Conservation (phyloP, 1,140 invertebrate species). For the Drusus annulatus region DNA sequence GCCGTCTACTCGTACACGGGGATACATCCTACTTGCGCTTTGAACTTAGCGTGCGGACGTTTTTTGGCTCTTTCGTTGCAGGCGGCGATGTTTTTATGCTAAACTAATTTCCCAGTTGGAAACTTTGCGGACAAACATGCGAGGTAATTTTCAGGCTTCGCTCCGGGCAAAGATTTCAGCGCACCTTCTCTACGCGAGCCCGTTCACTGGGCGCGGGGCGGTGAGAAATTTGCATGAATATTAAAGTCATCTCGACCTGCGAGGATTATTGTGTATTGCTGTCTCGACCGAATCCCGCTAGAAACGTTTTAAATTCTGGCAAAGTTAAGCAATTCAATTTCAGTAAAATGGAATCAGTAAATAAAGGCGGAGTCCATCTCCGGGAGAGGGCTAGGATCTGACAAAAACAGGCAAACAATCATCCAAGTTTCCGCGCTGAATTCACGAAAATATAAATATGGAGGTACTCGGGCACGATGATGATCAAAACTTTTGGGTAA, state of each 20-base stretch:
- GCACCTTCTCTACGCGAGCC: not conserved
- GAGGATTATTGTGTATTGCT: constrained; percentile 6
- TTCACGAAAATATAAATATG: not conserved
- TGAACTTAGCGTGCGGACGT: constrained; percentile 3
- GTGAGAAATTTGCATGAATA: constrained; percentile 27
- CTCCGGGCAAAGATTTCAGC: not conserved
- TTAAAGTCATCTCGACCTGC: constrained; percentile 28
- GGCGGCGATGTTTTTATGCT: constrained; percentile 6
- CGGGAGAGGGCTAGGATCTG: not conserved
- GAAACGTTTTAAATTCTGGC: constrained; percentile 8
- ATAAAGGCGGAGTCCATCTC: constrained; percentile 4
- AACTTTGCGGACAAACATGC: constrained; percentile 35
- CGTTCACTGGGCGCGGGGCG: constrained; percentile 7
- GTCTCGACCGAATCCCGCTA: constrained; percentile 1
- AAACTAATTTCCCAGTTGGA: constrained; percentile 21
- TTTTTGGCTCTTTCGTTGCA: constrained; percentile 17
- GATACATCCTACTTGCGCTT: not conserved
- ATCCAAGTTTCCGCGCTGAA: not conserved
- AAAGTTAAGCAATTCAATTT: constrained; percentile 23
- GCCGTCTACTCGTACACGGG: not conserved
- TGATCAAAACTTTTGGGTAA: constrained; percentile 17
- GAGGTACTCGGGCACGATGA: not conserved
- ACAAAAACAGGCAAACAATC: constrained; percentile 1
- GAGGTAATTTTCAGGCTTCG: not conserved
- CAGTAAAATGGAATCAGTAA: not conserved